Base-by-base conservation (phyloP, 2,797 vertebrate genomes). In the Clamator glandarius region DNA sequence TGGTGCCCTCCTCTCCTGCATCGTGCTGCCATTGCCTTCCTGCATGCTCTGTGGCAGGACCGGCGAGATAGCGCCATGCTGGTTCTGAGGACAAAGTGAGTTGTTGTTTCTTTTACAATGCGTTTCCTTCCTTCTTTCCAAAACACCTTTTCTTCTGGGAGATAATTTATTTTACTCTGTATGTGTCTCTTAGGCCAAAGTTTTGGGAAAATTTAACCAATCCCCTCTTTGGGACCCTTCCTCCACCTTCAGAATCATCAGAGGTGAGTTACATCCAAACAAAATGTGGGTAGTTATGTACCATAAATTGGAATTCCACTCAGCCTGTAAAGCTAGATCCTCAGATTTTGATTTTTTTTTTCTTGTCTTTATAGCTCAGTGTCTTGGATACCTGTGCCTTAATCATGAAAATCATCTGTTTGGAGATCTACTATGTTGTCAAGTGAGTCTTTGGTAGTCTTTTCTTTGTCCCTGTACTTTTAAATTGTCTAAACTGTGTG, bases 21-120 rank as follows among this genome's bases (percentile, higher is more conserved):
- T 90, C 98, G 99, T 2, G 99, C 99, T 0, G 99, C 99, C 26
- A 97, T 99, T 8, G 98, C 99, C 84, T 99, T 99, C 96, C 98
- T 99, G 42, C 99, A 99, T 0, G 99, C 99, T 4, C 98, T 99
- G 83, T 99, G 99, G 99, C 99, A 99, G 98, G 99, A 99, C 94
- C 98, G 99, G 8, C 97, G 99, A 11, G 99, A 99, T 23, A 99
- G 99, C 1, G 99, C 99, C 95, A 99, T 99, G 97, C 98, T 99
- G 1, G 99, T 99, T 17, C 97, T 99, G 51, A 98, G 99, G 63
- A 98, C 98, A 94, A 99, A 99, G 99, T 99, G 92, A 97, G 98
- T 96, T 31, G 39, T 6, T 48, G 36, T 3, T 55, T 51, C 12
- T 63, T 20, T 5, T 3, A 2, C 58, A 11, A 12, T 14, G 42